A percentile compares a stretch with the other conserved stretches of the same genome.
Conservation (phyloP, 2,113 vertebrate genomes). For the Xyrauchen texanus region DNA sequence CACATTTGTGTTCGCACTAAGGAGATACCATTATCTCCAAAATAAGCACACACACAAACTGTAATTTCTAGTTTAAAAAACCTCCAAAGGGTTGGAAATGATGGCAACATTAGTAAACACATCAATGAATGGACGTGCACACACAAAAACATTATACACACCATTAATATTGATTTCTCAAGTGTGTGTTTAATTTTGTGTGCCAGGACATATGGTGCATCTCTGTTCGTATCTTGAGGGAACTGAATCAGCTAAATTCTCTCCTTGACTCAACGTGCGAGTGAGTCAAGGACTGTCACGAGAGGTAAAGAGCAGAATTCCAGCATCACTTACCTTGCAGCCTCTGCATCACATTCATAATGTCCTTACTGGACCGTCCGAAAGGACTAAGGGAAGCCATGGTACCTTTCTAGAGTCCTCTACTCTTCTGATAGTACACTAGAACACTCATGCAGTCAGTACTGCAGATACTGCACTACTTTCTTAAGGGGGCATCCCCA, state of each 20-base stretch:
- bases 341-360: conserved; percentile 92
- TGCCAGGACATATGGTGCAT: conserved; percentile 16
- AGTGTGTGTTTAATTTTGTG: not conserved
- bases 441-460: conserved; percentile 36
- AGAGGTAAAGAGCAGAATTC: conserved; percentile 33
- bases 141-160: not conserved
- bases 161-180: conserved; percentile 19
- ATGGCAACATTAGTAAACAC: conserved; percentile 1
- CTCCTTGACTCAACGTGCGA: conserved; percentile 41
- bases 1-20: too few relatives aligned
- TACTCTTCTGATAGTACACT: conserved; percentile 49
- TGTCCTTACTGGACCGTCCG: conserved; percentile 78
- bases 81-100: not conserved
- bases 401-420: conserved; percentile 45
- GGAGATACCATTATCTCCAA: too few relatives aligned
- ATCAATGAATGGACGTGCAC: not conserved
- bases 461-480: conserved; percentile 45
- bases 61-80: too few relatives aligned
- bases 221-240: conserved; percentile 36
- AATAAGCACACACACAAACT: too few relatives aligned
- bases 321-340: conserved; percentile 85
- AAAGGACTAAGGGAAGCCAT: conserved; percentile 82
- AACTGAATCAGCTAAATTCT: conserved; percentile 70
- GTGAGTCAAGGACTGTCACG: conserved; percentile 1
- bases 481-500: conserved; percentile 63